These are phyloP conservation scores for Aselliscus stoliczkanus DNA, from an alignment of 2,797 vertebrate genomes.

Conservation along the genomic window DNA sequence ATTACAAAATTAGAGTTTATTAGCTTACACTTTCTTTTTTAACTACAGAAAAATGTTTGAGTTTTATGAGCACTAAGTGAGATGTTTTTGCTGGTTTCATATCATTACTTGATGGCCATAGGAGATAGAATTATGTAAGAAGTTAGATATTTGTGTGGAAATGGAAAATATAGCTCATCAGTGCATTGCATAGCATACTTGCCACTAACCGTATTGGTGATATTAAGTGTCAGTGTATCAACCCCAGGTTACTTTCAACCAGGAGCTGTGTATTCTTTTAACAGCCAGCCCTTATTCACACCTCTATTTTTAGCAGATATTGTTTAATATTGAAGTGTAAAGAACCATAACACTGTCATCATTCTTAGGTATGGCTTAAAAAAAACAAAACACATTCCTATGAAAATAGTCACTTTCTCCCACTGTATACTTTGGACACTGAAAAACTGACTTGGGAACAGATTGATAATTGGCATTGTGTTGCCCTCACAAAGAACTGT, in stretches of 20 bases:
- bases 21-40: neutral
- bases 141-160: neutral
- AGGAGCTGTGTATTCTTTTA: neutral
- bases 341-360: slow-evolving; percentile 5
- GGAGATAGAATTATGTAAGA: neutral
- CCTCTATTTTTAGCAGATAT: slow-evolving; percentile 53
- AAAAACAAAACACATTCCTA: slow-evolving; percentile 21
- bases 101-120: neutral
- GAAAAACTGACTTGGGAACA: slow-evolving; percentile 22
- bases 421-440: slow-evolving; percentile 8
- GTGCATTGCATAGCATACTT: neutral
- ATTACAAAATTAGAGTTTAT: neutral
- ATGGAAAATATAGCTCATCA: slow-evolving; percentile 2
- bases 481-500: neutral
- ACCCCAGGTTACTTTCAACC: neutral
- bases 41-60: slow-evolving; percentile 1
- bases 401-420: neutral
- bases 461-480: slow-evolving; percentile 18
- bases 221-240: slow-evolving; percentile 24
- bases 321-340: slow-evolving; percentile 52
- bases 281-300: neutral
- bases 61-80: neutral
- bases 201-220: neutral
- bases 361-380: slow-evolving; percentile 30
- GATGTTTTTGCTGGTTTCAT: neutral